Evolutionary conservation across 2,888 invertebrate species (phyloP).

Genomic region (Margaritifera margaritifera): DNA sequence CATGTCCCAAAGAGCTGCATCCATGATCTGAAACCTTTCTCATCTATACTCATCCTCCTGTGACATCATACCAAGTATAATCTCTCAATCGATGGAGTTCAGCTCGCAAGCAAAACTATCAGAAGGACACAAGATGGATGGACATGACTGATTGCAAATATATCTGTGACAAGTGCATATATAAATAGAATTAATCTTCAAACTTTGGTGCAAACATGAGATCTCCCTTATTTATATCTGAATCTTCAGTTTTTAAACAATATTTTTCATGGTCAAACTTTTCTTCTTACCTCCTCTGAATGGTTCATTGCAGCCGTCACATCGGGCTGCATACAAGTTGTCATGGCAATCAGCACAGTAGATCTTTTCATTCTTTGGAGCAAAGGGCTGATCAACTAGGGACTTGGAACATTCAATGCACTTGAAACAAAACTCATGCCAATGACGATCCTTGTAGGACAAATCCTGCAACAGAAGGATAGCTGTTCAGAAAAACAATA

Average conservation of each 20-base stretch:
- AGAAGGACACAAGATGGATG: no score
- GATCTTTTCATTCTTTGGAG: slow-evolving; percentile 98
- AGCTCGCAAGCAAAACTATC: no score
- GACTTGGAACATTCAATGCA: slow-evolving; percentile 98
- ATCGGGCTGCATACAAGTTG: slow-evolving; percentile 98
- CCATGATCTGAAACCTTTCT: no score
- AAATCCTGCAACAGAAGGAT: slow-evolving; percentile 83
- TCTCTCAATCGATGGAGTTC: no score
- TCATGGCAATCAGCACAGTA: slow-evolving; percentile 99
- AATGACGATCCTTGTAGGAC: slow-evolving; percentile 99
- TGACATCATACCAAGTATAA: no score
- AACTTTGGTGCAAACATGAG: no score
- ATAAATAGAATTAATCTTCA: no score
- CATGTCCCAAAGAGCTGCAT: no score
- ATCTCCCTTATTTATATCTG: background rate
- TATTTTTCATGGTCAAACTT: background rate
- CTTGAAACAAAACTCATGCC: slow-evolving; percentile 99
- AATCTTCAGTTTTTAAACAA: background rate
- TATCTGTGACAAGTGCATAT: no score
- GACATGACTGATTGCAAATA: no score
- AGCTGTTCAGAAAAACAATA: no score
- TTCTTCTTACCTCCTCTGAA: slow-evolving; percentile 91
- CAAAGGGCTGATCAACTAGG: slow-evolving; percentile 99
- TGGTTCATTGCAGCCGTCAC: slow-evolving; percentile 99
- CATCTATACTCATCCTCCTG: no score